A percentile compares a stretch with the other conserved stretches of the same genome.
phyloP scores from a whole-genome alignment of 2,888 invertebrate genomes.

The Phrixothrix hirtus region DNA sequence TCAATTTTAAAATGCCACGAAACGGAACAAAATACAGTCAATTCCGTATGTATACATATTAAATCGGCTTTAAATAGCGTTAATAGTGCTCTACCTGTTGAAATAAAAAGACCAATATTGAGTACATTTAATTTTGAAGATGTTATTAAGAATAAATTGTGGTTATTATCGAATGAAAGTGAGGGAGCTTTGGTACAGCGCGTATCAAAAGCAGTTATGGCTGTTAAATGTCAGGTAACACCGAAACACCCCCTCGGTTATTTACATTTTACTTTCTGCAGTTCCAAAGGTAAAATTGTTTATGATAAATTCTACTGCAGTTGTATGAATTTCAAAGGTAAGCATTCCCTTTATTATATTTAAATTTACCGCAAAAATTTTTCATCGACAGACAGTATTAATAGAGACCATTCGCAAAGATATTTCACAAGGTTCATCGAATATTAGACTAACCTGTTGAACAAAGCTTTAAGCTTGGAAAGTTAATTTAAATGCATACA shows the following conservation, averaged over 20 bases:
- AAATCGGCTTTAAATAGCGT: slow-evolving; percentile 66
- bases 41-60: slow-evolving; percentile 63
- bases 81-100: slow-evolving; percentile 64
- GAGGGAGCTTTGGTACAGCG: slow-evolving; percentile 69
- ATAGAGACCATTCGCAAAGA: no score
- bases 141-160: slow-evolving; percentile 65
- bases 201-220: slow-evolving; percentile 71
- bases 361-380: neutral
- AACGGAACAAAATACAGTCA: slow-evolving; percentile 35
- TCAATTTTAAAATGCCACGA: slow-evolving; percentile 62
- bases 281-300: slow-evolving; percentile 56
- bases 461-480: no score
- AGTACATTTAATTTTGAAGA: slow-evolving; percentile 62
- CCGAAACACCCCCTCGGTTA: slow-evolving; percentile 71
- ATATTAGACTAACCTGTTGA: no score
- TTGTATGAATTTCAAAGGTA: slow-evolving; percentile 41
- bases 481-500: no score
- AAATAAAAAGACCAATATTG: slow-evolving; percentile 64
- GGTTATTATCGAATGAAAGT: slow-evolving; percentile 63
- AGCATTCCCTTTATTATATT: neutral
- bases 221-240: slow-evolving; percentile 69
- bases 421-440: no score
- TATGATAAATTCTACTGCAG: slow-evolving; percentile 63
- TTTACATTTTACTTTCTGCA: slow-evolving; percentile 67
- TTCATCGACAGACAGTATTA: no score